Conservation (phyloP, 2,888 invertebrate species). For the Eristalinus aeneus region DNA sequence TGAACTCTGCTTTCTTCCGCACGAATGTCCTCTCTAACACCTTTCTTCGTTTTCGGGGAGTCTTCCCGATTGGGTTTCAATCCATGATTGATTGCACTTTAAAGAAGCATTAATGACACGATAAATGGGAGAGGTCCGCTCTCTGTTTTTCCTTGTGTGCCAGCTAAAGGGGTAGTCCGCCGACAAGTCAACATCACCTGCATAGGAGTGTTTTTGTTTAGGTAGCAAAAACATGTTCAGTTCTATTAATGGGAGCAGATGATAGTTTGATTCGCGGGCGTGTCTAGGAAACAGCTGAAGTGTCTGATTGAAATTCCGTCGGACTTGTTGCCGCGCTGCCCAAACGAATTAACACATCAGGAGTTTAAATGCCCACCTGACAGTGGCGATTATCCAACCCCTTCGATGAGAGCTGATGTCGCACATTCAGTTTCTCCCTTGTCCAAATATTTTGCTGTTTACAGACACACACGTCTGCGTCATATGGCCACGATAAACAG, state of each 20-base stretch:
- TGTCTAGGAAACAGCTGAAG: neutral
- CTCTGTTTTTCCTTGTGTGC: no score
- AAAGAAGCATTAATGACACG: constrained; percentile 28
- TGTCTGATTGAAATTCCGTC: no score
- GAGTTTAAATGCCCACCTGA: constrained; percentile 26
- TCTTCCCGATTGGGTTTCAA: constrained; percentile 6
- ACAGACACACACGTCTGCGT: neutral
- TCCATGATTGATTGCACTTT: constrained; percentile 44
- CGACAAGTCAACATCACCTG: neutral
- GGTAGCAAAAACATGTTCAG: neutral
- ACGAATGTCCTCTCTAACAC: neutral
- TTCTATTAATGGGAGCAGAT: neutral
- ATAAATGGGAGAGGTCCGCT: constrained; percentile 12
- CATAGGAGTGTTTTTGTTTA: neutral
- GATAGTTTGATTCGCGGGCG: neutral
- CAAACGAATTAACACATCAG: constrained; percentile 23
- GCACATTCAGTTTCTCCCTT: neutral
- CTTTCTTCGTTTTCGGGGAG: neutral
- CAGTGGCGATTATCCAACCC: constrained; percentile 27
- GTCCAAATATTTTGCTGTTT: no score
- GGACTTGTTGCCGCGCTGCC: neutral
- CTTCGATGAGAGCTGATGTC: neutral
- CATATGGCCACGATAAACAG: neutral
- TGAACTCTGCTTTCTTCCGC: neutral
- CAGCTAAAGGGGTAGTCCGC: neutral